Conservation (phyloP, 2,888 invertebrate genomes). For the Philhelius pedissequus region DNA sequence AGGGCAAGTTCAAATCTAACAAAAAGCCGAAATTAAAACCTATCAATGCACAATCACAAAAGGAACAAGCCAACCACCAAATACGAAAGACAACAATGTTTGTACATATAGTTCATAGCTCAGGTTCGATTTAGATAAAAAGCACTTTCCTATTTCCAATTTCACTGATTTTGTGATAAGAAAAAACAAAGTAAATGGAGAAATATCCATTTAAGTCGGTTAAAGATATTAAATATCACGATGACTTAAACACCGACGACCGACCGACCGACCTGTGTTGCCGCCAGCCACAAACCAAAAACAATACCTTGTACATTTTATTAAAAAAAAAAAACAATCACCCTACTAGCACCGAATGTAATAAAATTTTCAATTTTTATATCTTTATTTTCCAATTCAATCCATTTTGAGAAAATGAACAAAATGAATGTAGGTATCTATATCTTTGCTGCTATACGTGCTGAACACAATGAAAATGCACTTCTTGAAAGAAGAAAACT, state of each 20-base stretch:
- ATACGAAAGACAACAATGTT: slow-evolving; percentile 16
- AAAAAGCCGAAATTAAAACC: neutral
- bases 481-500: slow-evolving; percentile 37
- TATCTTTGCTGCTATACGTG: slow-evolving; percentile 27
- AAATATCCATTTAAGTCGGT: slow-evolving; percentile 31
- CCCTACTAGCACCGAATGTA: slow-evolving; percentile 40
- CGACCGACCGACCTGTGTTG: neutral
- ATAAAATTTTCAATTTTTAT: slow-evolving; percentile 47
- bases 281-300: slow-evolving; percentile 18
- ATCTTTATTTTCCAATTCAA: slow-evolving; percentile 18
- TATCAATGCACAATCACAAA: slow-evolving; percentile 16
- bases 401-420: neutral
- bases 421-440: neutral
- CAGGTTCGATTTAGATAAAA: slow-evolving; percentile 32
- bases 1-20: slow-evolving; percentile 46
- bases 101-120: neutral
- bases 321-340: neutral
- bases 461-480: slow-evolving; percentile 46
- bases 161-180: slow-evolving; percentile 20
- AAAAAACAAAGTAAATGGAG: neutral
- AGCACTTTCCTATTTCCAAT: slow-evolving; percentile 26
- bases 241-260: slow-evolving; percentile 37
- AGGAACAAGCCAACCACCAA: neutral
- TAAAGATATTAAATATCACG: slow-evolving; percentile 35
- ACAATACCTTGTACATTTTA: neutral